Conservation (phyloP, 2,888 invertebrate genomes). For the Galeruca laticollis region DNA sequence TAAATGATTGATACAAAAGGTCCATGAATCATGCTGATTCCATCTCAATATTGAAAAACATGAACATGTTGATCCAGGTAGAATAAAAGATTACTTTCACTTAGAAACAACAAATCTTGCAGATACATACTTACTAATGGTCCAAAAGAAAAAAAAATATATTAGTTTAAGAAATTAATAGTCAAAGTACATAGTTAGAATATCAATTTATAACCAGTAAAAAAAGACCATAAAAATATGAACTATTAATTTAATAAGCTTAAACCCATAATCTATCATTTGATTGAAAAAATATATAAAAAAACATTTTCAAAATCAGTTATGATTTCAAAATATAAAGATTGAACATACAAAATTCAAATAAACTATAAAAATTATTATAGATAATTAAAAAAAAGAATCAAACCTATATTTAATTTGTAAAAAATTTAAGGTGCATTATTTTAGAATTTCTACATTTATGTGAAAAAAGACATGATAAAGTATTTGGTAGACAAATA, state of each 20-base stretch:
- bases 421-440: neutral
- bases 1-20: no score
- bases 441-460: neutral
- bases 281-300: neutral
- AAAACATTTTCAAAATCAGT: neutral
- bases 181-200: neutral
- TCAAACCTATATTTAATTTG: neutral
- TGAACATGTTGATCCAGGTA: neutral
- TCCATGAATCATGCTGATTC: no score
- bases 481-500: conserved; percentile 27
- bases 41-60: neutral
- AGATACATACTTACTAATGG: no score
- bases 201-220: neutral
- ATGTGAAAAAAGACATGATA: conserved; percentile 20
- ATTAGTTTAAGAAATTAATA: neutral
- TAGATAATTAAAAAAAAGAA: neutral
- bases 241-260: neutral
- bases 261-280: neutral
- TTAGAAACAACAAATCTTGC: no score
- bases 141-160: neutral
- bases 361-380: neutral
- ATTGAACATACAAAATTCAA: neutral
- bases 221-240: neutral
- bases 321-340: neutral
- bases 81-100: no score